Evolutionary conservation across 2,888 invertebrate genomes (phyloP).

Genomic region (Hirtodrosophila alboralis): DNA sequence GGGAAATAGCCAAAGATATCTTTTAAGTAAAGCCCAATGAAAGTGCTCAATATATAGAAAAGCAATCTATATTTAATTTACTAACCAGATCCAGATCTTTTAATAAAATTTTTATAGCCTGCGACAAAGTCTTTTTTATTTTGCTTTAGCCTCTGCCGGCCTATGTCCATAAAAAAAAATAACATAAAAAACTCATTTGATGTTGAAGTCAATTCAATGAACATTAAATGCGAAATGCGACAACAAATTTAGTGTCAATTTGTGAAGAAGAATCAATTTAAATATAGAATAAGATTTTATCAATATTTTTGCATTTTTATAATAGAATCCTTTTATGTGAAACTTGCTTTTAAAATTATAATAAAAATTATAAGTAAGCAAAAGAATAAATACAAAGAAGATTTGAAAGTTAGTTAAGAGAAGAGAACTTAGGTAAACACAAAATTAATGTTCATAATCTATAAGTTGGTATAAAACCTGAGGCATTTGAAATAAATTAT

Average conservation of each 20-base stretch:
- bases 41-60: constrained; percentile 1
- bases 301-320: constrained; percentile 23
- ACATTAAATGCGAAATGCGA: constrained; percentile 18
- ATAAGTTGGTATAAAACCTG: no score
- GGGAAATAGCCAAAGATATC: constrained; percentile 18
- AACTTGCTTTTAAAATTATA: no score
- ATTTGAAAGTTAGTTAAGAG: no score
- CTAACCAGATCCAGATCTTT: constrained; percentile 1
- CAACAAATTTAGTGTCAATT: constrained; percentile 6
- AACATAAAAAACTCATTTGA: constrained; percentile 24
- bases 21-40: constrained; percentile 6
- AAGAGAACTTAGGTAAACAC: no score
- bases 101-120: constrained; percentile 17
- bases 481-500: no score
- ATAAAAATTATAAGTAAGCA: no score
- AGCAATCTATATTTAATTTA: background rate
- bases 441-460: no score
- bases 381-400: no score
- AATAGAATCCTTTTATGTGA: no score
- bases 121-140: constrained; percentile 29
- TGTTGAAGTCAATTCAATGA: constrained; percentile 14
- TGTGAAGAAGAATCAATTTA: constrained; percentile 14
- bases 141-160: no score
- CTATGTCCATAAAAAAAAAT: background rate
- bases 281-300: constrained; percentile 16